Base-by-base conservation (phyloP, 92 coral and sea anemone genomes). In the Blastomussa wellsi region DNA sequence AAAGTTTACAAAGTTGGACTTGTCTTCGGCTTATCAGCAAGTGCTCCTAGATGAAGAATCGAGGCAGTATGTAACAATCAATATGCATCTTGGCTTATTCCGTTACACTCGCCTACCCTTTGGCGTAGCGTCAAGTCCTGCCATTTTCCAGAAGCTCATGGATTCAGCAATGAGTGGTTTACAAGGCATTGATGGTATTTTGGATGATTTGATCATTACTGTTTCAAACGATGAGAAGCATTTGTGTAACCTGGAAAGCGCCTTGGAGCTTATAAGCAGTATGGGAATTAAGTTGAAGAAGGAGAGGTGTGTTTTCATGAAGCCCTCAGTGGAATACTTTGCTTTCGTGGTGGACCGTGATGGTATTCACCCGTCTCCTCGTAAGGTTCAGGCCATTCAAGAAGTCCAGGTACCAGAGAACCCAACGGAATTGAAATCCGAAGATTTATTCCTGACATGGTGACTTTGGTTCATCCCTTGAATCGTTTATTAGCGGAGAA, bases 71-170 rank as follows among this genome's bases (percentile, higher is more conserved):
- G n/a, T n/a, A n/a, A n/a, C n/a, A n/a, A 90, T 90, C 51, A 90
- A 86, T 66, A 86, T 86, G 28, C 93, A 86, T 42, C 67, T 82
- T 76, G 91, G 93, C 37, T 59, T 86, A 74, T 82, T 77, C 59
- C 88, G 89, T 37, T 84, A 78, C 64, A 83, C 93, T n/a, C 64
- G 90, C 83, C 78, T 90, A 74, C 90, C 91, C 33, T 90, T 74
- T 81, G 90, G 90, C 5, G 89, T 87, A 41, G 91, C 90, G 57
- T 79, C 83, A 22, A 79, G 85, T 70, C 86, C 88, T 26, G 86
- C 86, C 41, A 82, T 86, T 78, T 90, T 90, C 37, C 88, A 90
- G 75, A 72, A 86, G 69, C 78, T 82, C 7, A 65, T 90, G 88
- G 93, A 83, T 78, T 76, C 74, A 55, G 82, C 79, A 76, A 62